A percentile compares a stretch with the other conserved stretches of the same genome.
phyloP scores from a whole-genome alignment of 2,888 invertebrate species.

The Sarcophaga rosellei region DNA sequence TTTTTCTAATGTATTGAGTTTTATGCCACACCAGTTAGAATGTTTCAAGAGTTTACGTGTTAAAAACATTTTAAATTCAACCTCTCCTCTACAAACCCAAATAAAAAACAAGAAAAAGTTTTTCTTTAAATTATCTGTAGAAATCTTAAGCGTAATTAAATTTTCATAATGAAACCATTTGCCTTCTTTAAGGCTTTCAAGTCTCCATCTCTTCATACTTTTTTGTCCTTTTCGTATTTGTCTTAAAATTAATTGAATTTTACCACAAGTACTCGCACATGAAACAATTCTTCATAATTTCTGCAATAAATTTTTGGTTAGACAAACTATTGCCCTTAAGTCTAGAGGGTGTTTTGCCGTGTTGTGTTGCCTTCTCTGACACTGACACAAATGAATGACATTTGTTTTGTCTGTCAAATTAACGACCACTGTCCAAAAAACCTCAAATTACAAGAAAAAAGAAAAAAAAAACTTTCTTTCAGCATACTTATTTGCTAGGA shows the following conservation, averaged over 20 bases:
- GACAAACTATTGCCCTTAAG: slow-evolving; percentile 5
- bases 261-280: slow-evolving; percentile 57
- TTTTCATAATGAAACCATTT: slow-evolving; percentile 75
- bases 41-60: background rate
- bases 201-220: background rate
- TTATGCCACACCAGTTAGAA: too few species aligned
- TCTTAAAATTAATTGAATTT: slow-evolving; percentile 67
- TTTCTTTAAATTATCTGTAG: slow-evolving; percentile 36
- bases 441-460: slow-evolving; percentile 13
- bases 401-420: slow-evolving; percentile 66
- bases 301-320: background rate
- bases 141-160: slow-evolving; percentile 79
- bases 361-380: slow-evolving; percentile 18
- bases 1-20: too few species aligned
- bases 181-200: slow-evolving; percentile 13
- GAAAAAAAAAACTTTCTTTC: background rate
- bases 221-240: slow-evolving; percentile 25
- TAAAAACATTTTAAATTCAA: background rate
- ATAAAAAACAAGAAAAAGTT: background rate
- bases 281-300: slow-evolving; percentile 62
- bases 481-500: background rate
- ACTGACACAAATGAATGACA: slow-evolving; percentile 66
- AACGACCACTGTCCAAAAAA: slow-evolving; percentile 3
- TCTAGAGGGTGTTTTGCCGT: slow-evolving; percentile 49
- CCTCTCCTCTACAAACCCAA: slow-evolving; percentile 15